Conservation (phyloP, 2,797 vertebrate genomes). For the Tinamus major region DNA sequence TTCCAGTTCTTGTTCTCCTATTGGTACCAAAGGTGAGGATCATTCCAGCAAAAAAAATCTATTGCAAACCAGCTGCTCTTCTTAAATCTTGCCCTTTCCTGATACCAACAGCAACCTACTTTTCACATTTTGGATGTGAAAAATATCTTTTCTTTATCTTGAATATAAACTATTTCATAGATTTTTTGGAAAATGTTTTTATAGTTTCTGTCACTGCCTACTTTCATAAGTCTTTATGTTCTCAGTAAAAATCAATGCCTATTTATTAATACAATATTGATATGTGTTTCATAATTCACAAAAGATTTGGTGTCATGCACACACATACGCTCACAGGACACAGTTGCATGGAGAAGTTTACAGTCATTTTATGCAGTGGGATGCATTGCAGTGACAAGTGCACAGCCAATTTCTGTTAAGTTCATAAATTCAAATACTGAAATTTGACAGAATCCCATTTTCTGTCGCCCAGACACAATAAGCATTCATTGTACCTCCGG, state of each 20-base stretch:
- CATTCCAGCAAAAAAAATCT: not conserved
- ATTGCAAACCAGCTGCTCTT: not conserved
- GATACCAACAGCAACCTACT: not conserved
- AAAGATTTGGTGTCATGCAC: not conserved
- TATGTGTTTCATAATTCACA: constrained; percentile 16
- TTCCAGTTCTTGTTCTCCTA: not conserved
- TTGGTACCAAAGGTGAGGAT: not conserved
- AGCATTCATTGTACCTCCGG: not conserved
- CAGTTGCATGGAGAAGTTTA: constrained; percentile 2
- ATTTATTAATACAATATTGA: constrained; percentile 64
- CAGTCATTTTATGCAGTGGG: constrained; percentile 4
- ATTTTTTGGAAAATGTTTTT: constrained; percentile 29
- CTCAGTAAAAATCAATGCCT: constrained; percentile 64
- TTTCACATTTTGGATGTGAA: not conserved
- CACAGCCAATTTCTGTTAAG: not conserved
- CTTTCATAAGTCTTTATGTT: constrained; percentile 58
- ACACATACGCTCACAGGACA: not conserved
- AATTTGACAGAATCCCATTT: constrained; percentile 52
- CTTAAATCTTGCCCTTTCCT: not conserved
- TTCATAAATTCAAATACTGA: constrained; percentile 54
- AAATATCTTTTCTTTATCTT: not conserved
- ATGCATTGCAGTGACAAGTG: constrained; percentile 12
- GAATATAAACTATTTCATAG: constrained; percentile 30
- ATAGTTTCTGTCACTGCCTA: constrained; percentile 24
- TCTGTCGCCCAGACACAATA: not conserved